phyloP scores from a whole-genome alignment of 2,888 invertebrate genomes.

The Apomyelois bistriatella region DNA sequence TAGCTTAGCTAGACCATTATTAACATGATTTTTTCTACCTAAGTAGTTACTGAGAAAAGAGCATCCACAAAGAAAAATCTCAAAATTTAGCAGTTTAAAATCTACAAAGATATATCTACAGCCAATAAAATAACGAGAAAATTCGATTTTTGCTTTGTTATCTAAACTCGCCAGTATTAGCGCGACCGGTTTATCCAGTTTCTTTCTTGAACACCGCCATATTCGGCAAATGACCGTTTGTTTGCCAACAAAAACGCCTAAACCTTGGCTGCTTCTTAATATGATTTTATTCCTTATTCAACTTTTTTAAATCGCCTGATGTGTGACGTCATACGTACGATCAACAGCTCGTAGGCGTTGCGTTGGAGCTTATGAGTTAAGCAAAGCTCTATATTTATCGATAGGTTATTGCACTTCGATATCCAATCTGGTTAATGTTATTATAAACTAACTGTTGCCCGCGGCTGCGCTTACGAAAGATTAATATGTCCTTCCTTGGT shows the following conservation, averaged over 20 bases:
- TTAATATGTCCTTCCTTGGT: no score
- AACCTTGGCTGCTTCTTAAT: background rate
- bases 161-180: conserved; percentile 15
- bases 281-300: conserved; percentile 10
- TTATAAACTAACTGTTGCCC: no score
- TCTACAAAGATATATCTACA: no score
- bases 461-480: background rate
- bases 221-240: conserved; percentile 23
- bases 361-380: background rate
- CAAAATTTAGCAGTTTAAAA: no score
- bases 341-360: background rate
- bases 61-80: no score
- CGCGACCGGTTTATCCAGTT: conserved; percentile 26
- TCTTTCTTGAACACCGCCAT: conserved; percentile 21
- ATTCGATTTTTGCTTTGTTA: background rate
- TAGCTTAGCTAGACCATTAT: no score
- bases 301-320: background rate
- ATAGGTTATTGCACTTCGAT: no score
- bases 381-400: no score
- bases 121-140: background rate
- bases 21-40: no score
- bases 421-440: no score
- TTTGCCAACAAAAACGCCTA: conserved; percentile 17
- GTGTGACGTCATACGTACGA: background rate
- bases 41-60: no score